These are phyloP conservation scores for Sarcophaga peregrina DNA, from an alignment of 1,140 invertebrate species.

Conservation along the genomic window DNA sequence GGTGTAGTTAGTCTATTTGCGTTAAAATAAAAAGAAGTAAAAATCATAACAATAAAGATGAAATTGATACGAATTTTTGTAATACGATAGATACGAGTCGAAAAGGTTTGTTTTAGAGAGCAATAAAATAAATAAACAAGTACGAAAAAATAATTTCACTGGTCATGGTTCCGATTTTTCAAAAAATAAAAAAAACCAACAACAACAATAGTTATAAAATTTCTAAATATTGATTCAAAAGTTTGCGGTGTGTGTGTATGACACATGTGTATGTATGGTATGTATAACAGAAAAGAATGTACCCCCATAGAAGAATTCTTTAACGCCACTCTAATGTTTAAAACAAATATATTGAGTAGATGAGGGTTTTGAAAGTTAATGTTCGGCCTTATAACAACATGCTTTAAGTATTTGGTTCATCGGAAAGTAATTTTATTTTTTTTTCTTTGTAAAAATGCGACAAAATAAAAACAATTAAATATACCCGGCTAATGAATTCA, in stretches of 20 bases:
- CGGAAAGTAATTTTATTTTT: no score
- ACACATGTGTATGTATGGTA: no score
- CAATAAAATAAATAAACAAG: constrained; percentile 16
- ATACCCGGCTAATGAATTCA: no score
- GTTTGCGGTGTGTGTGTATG: no score
- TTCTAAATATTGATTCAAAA: no score
- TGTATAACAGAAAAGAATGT: neutral
- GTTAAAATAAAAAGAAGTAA: neutral
- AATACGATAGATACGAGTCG: neutral
- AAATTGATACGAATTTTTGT: neutral
- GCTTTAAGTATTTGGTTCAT: no score
- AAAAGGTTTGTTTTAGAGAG: neutral
- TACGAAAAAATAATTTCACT: constrained; percentile 2
- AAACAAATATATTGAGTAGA: neutral
- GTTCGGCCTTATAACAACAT: neutral
- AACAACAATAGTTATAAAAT: no score
- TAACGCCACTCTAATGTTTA: neutral
- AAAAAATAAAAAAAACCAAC: neutral
- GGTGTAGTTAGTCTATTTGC: no score
- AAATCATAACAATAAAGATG: neutral
- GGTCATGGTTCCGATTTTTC: constrained; percentile 22
- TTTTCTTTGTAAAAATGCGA: no score
- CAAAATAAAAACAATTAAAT: neutral
- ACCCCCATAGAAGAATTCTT: neutral
- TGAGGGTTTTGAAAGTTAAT: neutral